Base-by-base conservation (phyloP, 2,797 vertebrate species). In the Acanthurus leucopareius region DNA sequence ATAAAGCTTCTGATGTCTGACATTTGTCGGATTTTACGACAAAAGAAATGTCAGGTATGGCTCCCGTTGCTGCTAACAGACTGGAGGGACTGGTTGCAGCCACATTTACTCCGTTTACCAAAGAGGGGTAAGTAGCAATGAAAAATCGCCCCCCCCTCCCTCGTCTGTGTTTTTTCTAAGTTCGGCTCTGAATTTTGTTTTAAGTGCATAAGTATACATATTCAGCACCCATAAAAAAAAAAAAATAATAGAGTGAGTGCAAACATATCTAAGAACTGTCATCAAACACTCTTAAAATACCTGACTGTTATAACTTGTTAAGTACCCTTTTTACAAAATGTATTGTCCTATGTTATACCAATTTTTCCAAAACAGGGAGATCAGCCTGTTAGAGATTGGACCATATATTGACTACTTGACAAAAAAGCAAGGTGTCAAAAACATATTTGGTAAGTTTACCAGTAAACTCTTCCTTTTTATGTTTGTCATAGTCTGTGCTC, bases 321-420 rank as follows among this genome's bases (percentile, higher is more conserved):
- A 32, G 28, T 32, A 32, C 53, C 61, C 1, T 40, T 64, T 72
- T 63, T 71, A 20, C 51, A 22, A 69, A 51, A 69, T 56, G 9
- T 64, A n/a, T 52, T 16, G 20, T 1, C 45, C n/a, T 28, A 47
- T 49, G 56, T 75, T 70, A 52, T 10, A 25, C 59, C 69, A 45
- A 19, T 78, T 78, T 77, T 86, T 49, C 65, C 69, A 88, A 85
- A 89, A 91, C 89, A 98, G 97, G 90, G 96, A 97, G 86, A 88
- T 99, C 85, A 97, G 98, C 90, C 84, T 96, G 13, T 73, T 91
- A 0, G 87, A 94, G 79, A 97, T 99, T 75, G 77, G 47, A 63
- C 95, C 90, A 25, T 99, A 99, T 14, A 89, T 99, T 86, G 96
- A 98, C 89, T 98, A 97, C 78, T 93, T 99, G 82, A 88, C 89